A percentile compares a stretch with the other conserved stretches of the same genome.
Conservation (phyloP, 2,888 invertebrate species). For the Dynastes hyllus region DNA sequence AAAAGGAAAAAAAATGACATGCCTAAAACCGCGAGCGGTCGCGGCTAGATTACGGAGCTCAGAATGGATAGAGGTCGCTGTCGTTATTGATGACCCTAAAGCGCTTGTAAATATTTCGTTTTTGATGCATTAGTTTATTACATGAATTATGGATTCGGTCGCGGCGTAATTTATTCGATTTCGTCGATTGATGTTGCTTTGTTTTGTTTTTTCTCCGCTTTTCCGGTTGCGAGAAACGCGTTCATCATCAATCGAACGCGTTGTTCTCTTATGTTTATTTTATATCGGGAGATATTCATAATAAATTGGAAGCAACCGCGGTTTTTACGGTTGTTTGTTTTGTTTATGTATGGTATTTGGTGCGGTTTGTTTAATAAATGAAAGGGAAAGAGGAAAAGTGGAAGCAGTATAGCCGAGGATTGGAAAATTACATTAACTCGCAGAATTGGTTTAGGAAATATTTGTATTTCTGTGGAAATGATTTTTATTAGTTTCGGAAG, state of each 20-base stretch:
- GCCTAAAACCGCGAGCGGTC: neutral
- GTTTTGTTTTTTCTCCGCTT: neutral
- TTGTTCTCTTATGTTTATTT: slow-evolving; percentile 1
- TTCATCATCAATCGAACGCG: slow-evolving; percentile 1
- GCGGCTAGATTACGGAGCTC: neutral
- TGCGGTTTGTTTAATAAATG: neutral
- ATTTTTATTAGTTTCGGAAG: no score
- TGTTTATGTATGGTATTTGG: neutral
- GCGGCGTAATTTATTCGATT: slow-evolving; percentile 12
- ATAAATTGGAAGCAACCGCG: neutral
- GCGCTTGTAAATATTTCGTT: slow-evolving; percentile 22
- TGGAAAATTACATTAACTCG: no score
- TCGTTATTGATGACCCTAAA: slow-evolving; percentile 22
- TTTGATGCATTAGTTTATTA: slow-evolving; percentile 39
- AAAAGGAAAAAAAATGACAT: no score
- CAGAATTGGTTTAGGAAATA: no score
- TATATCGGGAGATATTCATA: slow-evolving; percentile 1
- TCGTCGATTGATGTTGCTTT: slow-evolving; percentile 3
- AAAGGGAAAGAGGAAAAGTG: no score
- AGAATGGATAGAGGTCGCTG: slow-evolving; percentile 9
- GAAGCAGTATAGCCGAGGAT: no score
- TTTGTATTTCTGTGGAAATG: no score
- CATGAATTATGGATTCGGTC: slow-evolving; percentile 36
- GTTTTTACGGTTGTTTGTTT: neutral
- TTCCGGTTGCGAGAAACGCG: neutral